These are phyloP conservation scores for Danio jaintianensis DNA, from an alignment of 2,797 vertebrate species.

Conservation along the genomic window DNA sequence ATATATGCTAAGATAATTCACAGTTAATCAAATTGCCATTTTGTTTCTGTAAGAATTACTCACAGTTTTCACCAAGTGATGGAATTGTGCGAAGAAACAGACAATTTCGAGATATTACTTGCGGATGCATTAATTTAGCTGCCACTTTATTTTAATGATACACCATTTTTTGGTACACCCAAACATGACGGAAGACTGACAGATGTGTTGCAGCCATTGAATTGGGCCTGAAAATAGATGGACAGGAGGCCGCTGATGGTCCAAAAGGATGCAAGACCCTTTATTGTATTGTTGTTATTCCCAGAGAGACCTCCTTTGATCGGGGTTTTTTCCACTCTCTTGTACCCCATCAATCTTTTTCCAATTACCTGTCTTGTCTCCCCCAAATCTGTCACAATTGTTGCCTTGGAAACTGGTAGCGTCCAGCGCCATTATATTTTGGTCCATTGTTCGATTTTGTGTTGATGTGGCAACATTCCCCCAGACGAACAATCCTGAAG, in stretches of 20 bases:
- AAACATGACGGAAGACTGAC: constrained; percentile 30
- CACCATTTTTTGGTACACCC: constrained; percentile 32
- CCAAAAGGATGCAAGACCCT: constrained; percentile 72
- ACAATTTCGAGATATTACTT: background rate
- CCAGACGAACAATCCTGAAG: constrained; percentile 40
- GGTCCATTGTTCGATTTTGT: constrained; percentile 78
- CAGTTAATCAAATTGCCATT: background rate
- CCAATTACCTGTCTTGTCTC: constrained; percentile 86
- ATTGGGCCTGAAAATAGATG: constrained; percentile 53
- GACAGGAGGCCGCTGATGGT: constrained; percentile 74
- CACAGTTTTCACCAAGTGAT: background rate
- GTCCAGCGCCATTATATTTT: constrained; percentile 76
- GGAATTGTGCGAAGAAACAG: background rate
- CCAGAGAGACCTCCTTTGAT: constrained; percentile 77
- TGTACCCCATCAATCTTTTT: constrained; percentile 83
- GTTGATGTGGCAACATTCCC: constrained; percentile 71
- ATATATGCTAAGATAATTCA: background rate
- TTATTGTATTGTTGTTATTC: constrained; percentile 81
- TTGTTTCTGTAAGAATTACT: no score
- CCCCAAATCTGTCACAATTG: constrained; percentile 84
- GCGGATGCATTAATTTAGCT: background rate
- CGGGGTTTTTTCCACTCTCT: constrained; percentile 67
- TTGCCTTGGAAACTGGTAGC: constrained; percentile 83
- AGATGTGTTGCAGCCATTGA: constrained; percentile 47
- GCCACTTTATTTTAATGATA: background rate